Evolutionary conservation across 2,113 vertebrate genomes (phyloP).

Genomic region (Miniopterus natalensis): DNA sequence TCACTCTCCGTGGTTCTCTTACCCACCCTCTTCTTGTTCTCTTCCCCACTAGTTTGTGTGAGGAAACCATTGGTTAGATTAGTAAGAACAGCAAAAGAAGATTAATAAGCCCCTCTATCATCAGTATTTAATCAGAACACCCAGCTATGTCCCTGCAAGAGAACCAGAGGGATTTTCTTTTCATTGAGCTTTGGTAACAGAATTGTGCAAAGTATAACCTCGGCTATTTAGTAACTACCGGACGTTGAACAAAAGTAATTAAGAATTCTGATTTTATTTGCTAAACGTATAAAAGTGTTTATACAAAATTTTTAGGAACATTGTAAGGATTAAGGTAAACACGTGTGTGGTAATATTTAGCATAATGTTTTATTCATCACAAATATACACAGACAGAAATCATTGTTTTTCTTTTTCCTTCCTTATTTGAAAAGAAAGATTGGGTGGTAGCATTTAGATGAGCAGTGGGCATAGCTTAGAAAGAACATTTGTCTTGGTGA

Average conservation of each 20-base stretch:
- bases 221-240: neutral
- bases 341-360: neutral
- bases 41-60: neutral
- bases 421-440: neutral
- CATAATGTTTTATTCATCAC: neutral
- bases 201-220: neutral
- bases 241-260: neutral
- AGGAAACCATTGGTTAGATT: neutral
- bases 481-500: neutral
- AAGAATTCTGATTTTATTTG: slow-evolving; percentile 20
- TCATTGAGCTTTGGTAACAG: neutral
- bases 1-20: neutral
- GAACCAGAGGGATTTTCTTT: neutral
- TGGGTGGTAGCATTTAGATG: neutral
- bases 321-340: neutral
- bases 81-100: neutral
- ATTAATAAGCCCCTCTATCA: neutral
- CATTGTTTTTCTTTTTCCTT: neutral
- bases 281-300: neutral
- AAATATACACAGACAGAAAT: neutral
- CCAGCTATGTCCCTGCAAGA: neutral
- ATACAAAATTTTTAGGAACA: neutral
- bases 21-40: neutral
- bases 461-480: neutral
- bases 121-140: neutral